phyloP scores from a whole-genome alignment of 2,888 invertebrate species.

The Ectemnius lituratus region DNA sequence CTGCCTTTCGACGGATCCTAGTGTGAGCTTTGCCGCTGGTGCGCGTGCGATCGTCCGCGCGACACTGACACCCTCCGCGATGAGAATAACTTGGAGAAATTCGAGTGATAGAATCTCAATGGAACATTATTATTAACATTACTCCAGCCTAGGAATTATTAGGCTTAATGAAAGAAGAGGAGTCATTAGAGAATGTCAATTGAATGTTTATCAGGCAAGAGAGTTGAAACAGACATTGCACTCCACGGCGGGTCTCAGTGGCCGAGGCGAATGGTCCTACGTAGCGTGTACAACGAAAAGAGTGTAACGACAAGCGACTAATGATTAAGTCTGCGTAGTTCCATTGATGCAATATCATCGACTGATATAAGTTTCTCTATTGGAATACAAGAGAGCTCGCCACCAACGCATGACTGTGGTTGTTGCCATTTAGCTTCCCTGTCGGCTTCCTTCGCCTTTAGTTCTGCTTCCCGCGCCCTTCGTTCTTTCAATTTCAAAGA shows the following conservation, averaged over 20 bases:
- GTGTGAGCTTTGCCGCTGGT: constrained; percentile 25
- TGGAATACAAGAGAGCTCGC: constrained; percentile 90
- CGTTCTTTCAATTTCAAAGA: constrained; percentile 88
- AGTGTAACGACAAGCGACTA: constrained; percentile 62
- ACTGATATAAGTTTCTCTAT: constrained; percentile 85
- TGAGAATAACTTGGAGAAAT: background rate
- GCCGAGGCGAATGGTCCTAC: constrained; percentile 54
- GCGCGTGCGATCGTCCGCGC: constrained; percentile 32
- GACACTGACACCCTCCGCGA: constrained; percentile 37
- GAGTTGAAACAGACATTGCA: background rate
- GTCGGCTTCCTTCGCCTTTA: constrained; percentile 82
- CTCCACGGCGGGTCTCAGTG: constrained; percentile 42
- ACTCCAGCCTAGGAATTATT: background rate
- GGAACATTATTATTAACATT: background rate
- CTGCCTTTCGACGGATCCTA: constrained; percentile 20
- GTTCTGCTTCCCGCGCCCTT: constrained; percentile 88
- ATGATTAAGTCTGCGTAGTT: constrained; percentile 74
- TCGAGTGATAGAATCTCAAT: background rate
- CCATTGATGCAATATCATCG: constrained; percentile 78
- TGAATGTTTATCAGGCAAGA: background rate
- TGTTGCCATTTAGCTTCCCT: constrained; percentile 80
- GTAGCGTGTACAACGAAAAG: constrained; percentile 52
- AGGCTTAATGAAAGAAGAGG: background rate
- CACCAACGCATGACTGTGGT: constrained; percentile 86
- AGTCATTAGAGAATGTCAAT: background rate